Evolutionary conservation across 2,888 invertebrate genomes (phyloP), one percentile per base, ranked within the genome.

Genomic region (Watsonalla cultraria): DNA sequence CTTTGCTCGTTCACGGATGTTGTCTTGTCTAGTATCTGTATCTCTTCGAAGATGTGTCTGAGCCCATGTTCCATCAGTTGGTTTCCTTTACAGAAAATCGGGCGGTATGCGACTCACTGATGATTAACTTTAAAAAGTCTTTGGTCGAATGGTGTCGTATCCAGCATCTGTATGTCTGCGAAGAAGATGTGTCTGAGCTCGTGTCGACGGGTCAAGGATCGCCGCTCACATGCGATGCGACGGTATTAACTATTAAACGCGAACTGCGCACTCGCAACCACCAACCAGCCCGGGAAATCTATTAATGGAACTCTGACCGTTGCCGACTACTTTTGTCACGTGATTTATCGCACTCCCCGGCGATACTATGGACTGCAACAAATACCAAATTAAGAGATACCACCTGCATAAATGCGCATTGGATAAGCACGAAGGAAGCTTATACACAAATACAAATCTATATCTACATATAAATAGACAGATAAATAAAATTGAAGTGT

Each of bases 201-300:
- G 76, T 70, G 73, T 72, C 70, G 62, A 51, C 80, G 72, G 86
- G 86, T 86, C 86, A 87, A 86, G 86, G 86, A 75, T 76, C 79
- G 64, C 68, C 76, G 72, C 70, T 76, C 77, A 78, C 76, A 77
- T 68, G 70, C 70, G 68, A 67, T 68, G 67, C 67, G 65, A 64
- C 68, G 65, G 66, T 63, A 62, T 62, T 64, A 65, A 66, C 76
- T 70, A 72, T 70, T 66, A 74, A 71, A 77, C 66, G 68, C 68
- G 70, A 71, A 65, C 24, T 24, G 24, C 24, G 24, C 24, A 71
- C 64, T 70, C 62, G 58, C 56, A 42, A 55, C 56, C 52, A 54
- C 52, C 51, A 51, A 54, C 47, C 54, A 50, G 54, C 63, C 61
- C 60, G 62, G 65, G 59, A 70, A 65, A 68, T 56, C 57, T 58